Conservation (phyloP, 2,113 vertebrate genomes). For the Sylvia atricapilla region DNA sequence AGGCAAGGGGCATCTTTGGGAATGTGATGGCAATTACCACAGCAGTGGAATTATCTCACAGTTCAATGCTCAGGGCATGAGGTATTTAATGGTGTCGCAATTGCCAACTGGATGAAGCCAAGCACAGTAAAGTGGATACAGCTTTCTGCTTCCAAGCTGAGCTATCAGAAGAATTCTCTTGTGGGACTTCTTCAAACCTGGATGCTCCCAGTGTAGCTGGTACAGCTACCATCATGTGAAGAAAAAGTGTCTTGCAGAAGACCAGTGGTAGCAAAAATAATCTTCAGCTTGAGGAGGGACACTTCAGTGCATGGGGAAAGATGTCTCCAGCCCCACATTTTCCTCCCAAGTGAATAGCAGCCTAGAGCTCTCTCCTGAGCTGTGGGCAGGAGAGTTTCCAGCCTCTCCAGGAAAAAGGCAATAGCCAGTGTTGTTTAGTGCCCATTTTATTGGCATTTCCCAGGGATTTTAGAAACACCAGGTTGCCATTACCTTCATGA, state of each 20-base stretch:
- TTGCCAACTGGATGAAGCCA: constrained; percentile 15
- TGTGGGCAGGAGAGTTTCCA: background rate
- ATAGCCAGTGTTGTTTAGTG: background rate
- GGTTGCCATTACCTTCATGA: background rate
- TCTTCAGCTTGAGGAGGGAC: background rate
- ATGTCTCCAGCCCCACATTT: background rate
- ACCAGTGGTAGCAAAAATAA: background rate
- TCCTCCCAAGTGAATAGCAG: background rate
- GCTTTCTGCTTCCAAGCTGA: background rate
- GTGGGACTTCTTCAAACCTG: background rate
- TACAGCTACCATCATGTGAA: background rate
- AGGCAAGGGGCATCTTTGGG: background rate
- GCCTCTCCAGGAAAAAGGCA: background rate
- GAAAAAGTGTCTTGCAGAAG: background rate
- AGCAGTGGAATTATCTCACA: background rate
- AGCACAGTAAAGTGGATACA: background rate
- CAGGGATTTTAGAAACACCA: background rate
- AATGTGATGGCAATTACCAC: background rate
- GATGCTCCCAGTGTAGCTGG: background rate
- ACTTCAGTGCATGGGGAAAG: background rate
- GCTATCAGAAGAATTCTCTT: background rate
- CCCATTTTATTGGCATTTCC: background rate
- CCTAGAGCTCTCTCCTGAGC: background rate
- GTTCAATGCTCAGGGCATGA: background rate
- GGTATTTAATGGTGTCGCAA: background rate